Percentiles rank a stretch among this genome's conserved stretches.
phyloP scores from a whole-genome alignment of 2,113 vertebrate species.

The Athene noctua region DNA sequence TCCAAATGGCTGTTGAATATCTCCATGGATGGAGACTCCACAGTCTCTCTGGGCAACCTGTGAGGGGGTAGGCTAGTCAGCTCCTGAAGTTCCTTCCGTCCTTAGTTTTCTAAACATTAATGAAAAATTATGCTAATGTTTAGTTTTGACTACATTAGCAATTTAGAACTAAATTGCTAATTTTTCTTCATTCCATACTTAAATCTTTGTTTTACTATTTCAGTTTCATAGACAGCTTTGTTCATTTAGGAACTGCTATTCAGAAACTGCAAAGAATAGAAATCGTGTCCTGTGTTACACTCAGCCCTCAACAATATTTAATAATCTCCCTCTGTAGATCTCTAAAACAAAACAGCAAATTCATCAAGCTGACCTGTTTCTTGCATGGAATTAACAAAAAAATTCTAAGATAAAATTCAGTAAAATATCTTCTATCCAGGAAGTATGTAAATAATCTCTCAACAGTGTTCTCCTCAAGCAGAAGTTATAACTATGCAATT shows the following conservation, averaged over 20 bases:
- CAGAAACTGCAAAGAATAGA: not conserved
- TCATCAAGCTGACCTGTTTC: not conserved
- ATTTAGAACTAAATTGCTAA: not conserved
- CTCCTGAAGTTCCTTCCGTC: not conserved
- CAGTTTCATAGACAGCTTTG: rapidly evolving
- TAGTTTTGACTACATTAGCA: not conserved
- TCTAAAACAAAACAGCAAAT: not conserved
- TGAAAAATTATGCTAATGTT: not conserved
- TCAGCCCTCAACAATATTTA: not conserved
- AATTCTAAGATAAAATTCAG: not conserved
- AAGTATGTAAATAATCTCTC: not conserved
- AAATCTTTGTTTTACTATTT: not conserved
- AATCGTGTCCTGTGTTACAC: not conserved
- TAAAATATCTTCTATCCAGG: not conserved
- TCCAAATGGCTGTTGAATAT: not conserved
- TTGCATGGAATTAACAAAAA: not conserved
- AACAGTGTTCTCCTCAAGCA: not conserved
- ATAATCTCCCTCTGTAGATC: not conserved
- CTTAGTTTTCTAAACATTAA: not conserved
- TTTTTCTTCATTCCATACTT: not conserved
- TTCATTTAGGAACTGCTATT: not conserved
- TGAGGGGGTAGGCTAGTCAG: not conserved
- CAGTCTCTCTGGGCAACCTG: not conserved
- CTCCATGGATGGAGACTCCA: not conserved
- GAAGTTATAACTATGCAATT: not conserved